These are phyloP conservation scores for Argopecten irradians DNA, from an alignment of 1,140 invertebrate species.

Conservation along the genomic window DNA sequence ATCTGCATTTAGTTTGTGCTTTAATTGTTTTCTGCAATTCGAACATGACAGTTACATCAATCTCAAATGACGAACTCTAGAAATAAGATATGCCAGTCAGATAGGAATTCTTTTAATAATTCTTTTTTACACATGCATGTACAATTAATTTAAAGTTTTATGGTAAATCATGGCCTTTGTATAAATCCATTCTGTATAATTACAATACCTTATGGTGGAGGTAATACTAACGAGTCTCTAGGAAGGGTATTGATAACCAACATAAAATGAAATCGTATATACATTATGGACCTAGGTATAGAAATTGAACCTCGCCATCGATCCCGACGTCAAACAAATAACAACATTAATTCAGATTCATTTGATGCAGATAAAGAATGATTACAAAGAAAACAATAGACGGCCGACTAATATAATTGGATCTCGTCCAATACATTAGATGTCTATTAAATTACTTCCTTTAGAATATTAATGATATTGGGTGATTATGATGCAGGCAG, in stretches of 20 bases:
- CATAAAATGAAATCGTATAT: neutral
- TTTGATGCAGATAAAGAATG: neutral
- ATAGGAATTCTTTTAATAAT: no score
- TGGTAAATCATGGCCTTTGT: no score
- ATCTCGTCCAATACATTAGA: neutral
- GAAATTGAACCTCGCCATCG: neutral
- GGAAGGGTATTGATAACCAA: neutral
- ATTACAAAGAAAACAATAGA: neutral
- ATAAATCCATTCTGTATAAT: no score
- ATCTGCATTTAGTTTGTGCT: no score
- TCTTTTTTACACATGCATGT: no score
- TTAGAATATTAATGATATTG: neutral
- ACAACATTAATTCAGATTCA: neutral
- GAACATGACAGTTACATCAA: no score
- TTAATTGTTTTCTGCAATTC: no score
- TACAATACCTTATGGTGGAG: neutral
- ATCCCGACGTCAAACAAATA: neutral
- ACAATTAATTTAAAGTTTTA: no score
- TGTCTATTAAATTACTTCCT: neutral
- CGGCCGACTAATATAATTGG: neutral
- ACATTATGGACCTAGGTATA: neutral
- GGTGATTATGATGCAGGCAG: neutral
- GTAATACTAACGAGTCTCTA: neutral
- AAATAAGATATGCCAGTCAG: no score
- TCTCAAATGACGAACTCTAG: no score